A percentile compares a stretch with the other conserved stretches of the same genome.
Evolutionary conservation across 1,140 invertebrate species (phyloP).

Genomic region (Zaprionus africanus): DNA sequence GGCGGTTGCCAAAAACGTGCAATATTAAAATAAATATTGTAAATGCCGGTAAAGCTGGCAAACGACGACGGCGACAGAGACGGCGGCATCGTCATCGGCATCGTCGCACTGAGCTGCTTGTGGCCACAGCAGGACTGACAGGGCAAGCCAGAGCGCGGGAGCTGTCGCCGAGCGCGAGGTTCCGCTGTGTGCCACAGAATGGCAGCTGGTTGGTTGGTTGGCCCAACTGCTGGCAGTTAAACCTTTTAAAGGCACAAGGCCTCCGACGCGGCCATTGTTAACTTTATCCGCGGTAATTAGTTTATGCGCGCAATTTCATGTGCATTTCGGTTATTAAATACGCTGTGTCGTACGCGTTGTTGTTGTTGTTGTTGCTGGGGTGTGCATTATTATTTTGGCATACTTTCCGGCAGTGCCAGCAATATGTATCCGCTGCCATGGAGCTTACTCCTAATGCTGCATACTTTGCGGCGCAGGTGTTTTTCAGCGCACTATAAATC

Average conservation of each 20-base stretch:
- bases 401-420: conserved; percentile 55
- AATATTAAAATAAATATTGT: conserved; percentile 79
- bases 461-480: conserved; percentile 65
- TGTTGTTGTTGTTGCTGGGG: conserved; percentile 24
- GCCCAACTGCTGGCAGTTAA: conserved; percentile 43
- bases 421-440: conserved; percentile 57
- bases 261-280: conserved; percentile 62
- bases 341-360: conserved; percentile 37
- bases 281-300: conserved; percentile 81
- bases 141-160: neutral
- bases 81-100: conserved; percentile 2
- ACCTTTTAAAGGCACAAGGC: conserved; percentile 50
- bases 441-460: conserved; percentile 60
- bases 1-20: conserved; percentile 44
- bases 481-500: conserved; percentile 71
- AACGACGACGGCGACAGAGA: conserved; percentile 37
- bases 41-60: conserved; percentile 78
- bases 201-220: conserved; percentile 58
- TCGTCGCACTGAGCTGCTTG: conserved; percentile 59
- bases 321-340: conserved; percentile 78
- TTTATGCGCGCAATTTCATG: conserved; percentile 82
- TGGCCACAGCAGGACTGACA: conserved; percentile 58
- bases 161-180: conserved; percentile 39
- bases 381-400: conserved; percentile 70
- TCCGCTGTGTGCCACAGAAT: conserved; percentile 51